These are phyloP conservation scores for Rhodophaea formosa DNA, from an alignment of 2,888 invertebrate genomes.

Conservation along the genomic window DNA sequence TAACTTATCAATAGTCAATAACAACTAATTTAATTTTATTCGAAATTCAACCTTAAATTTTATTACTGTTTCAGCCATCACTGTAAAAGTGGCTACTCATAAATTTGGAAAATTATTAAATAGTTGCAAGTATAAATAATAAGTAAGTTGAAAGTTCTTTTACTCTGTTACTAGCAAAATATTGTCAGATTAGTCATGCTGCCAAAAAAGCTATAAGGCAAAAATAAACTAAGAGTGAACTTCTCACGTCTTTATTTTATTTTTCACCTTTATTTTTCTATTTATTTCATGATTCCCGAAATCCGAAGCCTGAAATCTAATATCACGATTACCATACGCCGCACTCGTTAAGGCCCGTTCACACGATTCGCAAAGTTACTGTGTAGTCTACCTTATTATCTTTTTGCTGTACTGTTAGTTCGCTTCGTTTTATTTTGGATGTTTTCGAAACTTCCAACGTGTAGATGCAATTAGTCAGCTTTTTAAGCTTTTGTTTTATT, in stretches of 20 bases:
- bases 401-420: conserved; percentile 33
- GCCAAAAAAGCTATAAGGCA: no score
- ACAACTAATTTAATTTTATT: no score
- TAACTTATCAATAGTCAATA: no score
- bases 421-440: conserved; percentile 26
- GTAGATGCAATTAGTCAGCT: conserved; percentile 18
- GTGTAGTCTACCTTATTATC: conserved; percentile 36
- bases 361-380: conserved; percentile 41
- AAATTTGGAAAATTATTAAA: no score
- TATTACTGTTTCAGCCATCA: no score
- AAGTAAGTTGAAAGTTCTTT: no score
- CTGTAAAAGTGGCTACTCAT: no score
- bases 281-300: conserved; percentile 13
- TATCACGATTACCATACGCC: conserved; percentile 28
- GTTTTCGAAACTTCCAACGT: conserved; percentile 14
- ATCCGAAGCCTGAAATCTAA: conserved; percentile 25
- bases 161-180: no score
- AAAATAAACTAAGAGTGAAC: no score
- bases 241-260: not conserved
- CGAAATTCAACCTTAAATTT: no score
- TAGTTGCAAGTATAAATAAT: no score
- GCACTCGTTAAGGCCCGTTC: conserved; percentile 51
- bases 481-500: conserved; percentile 9
- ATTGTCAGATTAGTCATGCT: no score
- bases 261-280: not conserved